Base-by-base conservation (phyloP, 2,113 vertebrate genomes). In the Ceuthmochares aereus region DNA sequence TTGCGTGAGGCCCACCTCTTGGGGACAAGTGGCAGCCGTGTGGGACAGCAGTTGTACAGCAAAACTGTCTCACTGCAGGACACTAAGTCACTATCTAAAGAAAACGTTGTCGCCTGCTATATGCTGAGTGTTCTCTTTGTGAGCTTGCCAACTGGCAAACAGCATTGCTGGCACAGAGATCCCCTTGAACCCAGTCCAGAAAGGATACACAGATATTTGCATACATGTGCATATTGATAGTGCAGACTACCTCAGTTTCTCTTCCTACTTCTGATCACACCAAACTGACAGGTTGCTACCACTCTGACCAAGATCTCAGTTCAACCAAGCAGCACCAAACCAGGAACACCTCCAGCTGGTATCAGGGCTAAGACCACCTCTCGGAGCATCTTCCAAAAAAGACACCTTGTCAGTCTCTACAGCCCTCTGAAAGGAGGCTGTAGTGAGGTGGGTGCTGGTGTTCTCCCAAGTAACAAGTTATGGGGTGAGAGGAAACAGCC, bases 171-270 rank as follows among this genome's bases (percentile, higher is more conserved):
- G 60, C 64, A 75, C 60, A 30, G 27, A 17, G 30, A 64, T 29
- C 3, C 22, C 30, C 16, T 60, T 25, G 43, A 82, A 75, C 4
- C 3, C 1, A 62, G 27, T 79, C 70, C 70, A 59, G 66, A 85
- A 91, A 64, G 49, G 78, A 73, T 40, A 73, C 42, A 45, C 14
- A 72, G 45, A 60, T 73, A 83, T 34, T 73, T 4, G 4, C 23
- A 2, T 52, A 23, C 15, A 1, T 26, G 42, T 0, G 7, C 23
- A 8, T 42, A 51, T 1, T 2, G 21, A 63, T 2, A 91, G 32
- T 20, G 27, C 32, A 64, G 40, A 20, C 30, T 7, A 12, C 30
- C 36, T 21, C 34, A 9, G 32, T n/a, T 52, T 67, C 52, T 78
- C 55, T 36, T 85, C 30, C 55, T 40, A 26, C n/a, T 60, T 37